Evolutionary conservation across 2,113 vertebrate species (phyloP).

Genomic region (Leptocoma aspasia): DNA sequence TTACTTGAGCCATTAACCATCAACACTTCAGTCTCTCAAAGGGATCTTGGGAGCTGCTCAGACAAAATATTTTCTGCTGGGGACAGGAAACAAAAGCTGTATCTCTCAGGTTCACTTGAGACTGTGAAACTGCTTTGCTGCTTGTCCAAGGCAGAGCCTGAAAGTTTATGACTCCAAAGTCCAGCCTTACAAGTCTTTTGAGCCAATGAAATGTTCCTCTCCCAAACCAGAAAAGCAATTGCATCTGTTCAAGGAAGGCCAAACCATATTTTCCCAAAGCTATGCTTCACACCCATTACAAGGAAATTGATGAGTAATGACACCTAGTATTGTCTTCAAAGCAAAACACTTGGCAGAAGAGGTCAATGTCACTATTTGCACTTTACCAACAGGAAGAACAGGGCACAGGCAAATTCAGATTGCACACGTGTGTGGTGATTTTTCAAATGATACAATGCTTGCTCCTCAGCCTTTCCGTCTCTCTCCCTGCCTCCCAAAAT

Average conservation of each 20-base stretch:
- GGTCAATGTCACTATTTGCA: neutral
- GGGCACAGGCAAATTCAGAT: neutral
- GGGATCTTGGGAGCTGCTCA: neutral
- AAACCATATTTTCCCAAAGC: neutral
- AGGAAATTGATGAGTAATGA: neutral
- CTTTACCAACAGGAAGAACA: neutral
- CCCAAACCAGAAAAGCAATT: neutral
- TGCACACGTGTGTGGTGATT: accelerated
- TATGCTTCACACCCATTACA: neutral
- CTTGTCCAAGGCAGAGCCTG: neutral
- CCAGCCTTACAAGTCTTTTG: neutral
- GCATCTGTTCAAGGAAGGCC: neutral
- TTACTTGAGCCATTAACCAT: neutral
- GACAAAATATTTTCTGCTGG: neutral
- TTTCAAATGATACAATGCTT: neutral
- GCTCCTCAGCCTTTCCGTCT: neutral
- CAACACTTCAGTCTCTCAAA: neutral
- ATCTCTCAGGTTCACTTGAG: accelerated
- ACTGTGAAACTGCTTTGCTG: neutral
- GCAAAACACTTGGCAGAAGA: neutral
- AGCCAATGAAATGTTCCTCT: neutral
- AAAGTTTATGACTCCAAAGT: neutral
- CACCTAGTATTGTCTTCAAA: neutral
- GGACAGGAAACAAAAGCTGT: neutral
- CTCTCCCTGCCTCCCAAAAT: neutral